Evolutionary conservation across 2,888 invertebrate genomes (phyloP), one percentile per base, ranked within the genome.

Genomic region (Drosophila hamatofila): DNA sequence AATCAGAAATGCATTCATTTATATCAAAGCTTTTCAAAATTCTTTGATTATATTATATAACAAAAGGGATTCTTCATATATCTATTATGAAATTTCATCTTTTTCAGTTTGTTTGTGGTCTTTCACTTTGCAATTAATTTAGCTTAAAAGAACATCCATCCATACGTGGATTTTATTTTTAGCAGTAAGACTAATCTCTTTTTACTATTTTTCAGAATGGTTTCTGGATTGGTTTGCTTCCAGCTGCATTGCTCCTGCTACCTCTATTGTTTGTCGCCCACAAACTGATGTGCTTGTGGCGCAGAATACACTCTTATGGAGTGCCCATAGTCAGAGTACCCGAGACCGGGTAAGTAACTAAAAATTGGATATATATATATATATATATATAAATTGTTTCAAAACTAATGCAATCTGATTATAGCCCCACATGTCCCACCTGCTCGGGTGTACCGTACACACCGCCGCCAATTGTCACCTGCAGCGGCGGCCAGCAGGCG

Each of bases 141-240:
- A 14, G 14, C 33, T 35, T 35, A 3, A 3, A 14, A 35, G 14
- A 4, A 14, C 35, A 14, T 33, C 33, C 33, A 33, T 35, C 1
- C 7, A 7, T 30, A 2, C 8, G 8, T 30, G 7, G 1, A 5
- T 30, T 4, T 30, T 8, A 30, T 8, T 8, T 30, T 30, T 8
- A 30, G 30, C 30, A 30, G 6, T 30, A 1, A 8, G 30, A 30
- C 30, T 35, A 35, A 37, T 37, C 37, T 37, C 5, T 5, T n/a
- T 39, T n/a, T 39, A 0, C 18, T 37, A n/a, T 12, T 37, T 37
- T 9, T 27, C 93, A 98, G 97, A 97, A 98, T 94, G 98, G 97
- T 49, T 97, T 97, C 93, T 98, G 98, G 98, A 95, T 97, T 88
- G 96, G 97, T 66, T 94, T 97, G 76, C 95, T 96, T 72, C 97